These are phyloP conservation scores for Siniperca chuatsi DNA, from an alignment of 2,113 vertebrate genomes.

Conservation along the genomic window DNA sequence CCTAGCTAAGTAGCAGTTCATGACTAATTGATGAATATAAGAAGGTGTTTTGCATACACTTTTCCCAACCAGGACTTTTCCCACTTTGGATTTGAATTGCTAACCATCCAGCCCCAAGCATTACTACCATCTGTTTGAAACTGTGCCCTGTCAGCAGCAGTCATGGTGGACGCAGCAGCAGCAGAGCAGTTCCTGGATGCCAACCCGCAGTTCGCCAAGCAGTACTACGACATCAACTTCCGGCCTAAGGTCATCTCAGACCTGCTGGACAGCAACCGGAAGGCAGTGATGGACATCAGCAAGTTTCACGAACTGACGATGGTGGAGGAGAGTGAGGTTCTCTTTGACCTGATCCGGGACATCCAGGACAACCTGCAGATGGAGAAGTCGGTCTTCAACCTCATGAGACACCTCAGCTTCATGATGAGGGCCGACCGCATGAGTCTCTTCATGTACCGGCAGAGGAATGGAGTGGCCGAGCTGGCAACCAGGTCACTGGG, in stretches of 20 bases:
- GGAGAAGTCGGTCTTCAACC: constrained; percentile 88
- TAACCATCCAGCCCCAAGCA: background rate
- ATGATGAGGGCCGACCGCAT: constrained; percentile 88
- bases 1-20: background rate
- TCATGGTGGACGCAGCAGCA: constrained; percentile 83
- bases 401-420: constrained; percentile 88
- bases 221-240: constrained; percentile 87
- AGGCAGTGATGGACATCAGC: constrained; percentile 78
- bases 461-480: constrained; percentile 89
- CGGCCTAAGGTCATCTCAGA: constrained; percentile 85
- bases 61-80: background rate
- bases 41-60: background rate
- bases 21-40: background rate
- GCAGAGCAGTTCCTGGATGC: constrained; percentile 91
- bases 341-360: constrained; percentile 90
- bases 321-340: constrained; percentile 90
- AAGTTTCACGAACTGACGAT: constrained; percentile 78
- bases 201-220: constrained; percentile 88
- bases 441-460: constrained; percentile 92
- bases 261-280: constrained; percentile 81
- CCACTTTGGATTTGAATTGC: background rate
- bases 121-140: background rate
- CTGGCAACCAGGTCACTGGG: constrained; percentile 85
- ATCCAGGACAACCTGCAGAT: constrained; percentile 90
- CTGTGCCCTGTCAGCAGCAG: constrained; percentile 24